Percentiles rank a stretch among this genome's conserved stretches.
Conservation (phyloP, 2,113 vertebrate species). For the Tupaia tana region DNA sequence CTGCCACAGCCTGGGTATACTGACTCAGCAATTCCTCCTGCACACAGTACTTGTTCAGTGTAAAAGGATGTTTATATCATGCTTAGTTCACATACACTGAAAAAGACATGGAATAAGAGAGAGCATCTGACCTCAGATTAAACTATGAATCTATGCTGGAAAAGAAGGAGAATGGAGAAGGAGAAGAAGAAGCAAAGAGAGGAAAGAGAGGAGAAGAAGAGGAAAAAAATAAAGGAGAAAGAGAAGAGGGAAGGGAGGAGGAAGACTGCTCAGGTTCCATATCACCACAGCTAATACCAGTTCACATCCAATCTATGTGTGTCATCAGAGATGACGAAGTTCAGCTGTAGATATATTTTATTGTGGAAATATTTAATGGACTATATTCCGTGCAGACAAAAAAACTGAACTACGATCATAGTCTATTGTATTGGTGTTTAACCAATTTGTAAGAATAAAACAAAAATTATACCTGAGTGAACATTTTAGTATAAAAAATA, state of each 20-base stretch:
- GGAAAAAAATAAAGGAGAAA: too few species aligned
- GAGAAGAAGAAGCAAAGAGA: fast-evolving
- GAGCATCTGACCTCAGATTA: not conserved
- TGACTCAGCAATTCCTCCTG: not conserved
- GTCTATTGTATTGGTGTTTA: not conserved
- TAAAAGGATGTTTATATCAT: not conserved
- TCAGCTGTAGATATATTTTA: not conserved
- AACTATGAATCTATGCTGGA: not conserved
- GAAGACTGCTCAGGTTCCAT: not conserved
- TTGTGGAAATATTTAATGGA: not conserved
- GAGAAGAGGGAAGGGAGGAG: fast-evolving
- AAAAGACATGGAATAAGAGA: not conserved
- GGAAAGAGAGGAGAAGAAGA: fast-evolving
- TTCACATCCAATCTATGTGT: not conserved
- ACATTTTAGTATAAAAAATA: not conserved
- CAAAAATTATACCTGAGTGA: not conserved
- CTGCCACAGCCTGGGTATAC: not conserved
- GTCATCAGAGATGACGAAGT: not conserved
- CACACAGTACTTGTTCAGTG: not conserved
- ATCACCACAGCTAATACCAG: not conserved
- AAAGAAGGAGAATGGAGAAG: not conserved
- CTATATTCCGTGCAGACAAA: not conserved
- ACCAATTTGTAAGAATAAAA: not conserved
- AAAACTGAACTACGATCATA: not conserved
- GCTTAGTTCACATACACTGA: not conserved